A percentile compares a stretch with the other conserved stretches of the same genome.
These are phyloP conservation scores for Sapayoa aenigma DNA, from an alignment of 2,113 vertebrate species.

Conservation along the genomic window DNA sequence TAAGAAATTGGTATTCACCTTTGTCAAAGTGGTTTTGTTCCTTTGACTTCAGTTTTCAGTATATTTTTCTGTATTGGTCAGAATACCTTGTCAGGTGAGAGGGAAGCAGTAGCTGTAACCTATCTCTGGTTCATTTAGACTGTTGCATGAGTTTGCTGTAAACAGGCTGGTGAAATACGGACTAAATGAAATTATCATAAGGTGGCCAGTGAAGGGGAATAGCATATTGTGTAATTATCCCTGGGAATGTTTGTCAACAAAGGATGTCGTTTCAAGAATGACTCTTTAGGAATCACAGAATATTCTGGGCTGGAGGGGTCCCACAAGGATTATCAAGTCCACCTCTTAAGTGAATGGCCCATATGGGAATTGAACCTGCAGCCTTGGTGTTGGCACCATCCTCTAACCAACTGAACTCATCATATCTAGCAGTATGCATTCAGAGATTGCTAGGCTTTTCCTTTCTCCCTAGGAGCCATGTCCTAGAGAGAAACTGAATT, in stretches of 20 bases:
- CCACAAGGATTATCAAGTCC: background rate
- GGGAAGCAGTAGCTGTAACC: background rate
- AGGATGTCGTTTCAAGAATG: background rate
- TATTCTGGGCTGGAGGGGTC: background rate
- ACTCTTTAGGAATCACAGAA: background rate
- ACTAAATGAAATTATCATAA: background rate
- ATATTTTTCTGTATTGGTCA: background rate
- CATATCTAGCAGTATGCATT: background rate
- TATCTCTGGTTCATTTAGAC: background rate
- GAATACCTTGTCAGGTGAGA: background rate
- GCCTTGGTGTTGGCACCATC: background rate
- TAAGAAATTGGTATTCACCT: background rate
- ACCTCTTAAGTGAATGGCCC: background rate
- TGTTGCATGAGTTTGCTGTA: background rate
- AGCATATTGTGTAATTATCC: background rate
- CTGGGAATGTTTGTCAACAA: background rate
- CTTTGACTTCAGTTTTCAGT: background rate
- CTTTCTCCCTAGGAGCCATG: background rate
- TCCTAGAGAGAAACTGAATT: background rate
- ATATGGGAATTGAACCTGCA: background rate
- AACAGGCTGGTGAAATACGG: rapidly evolving
- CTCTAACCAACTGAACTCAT: background rate
- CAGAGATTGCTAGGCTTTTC: background rate
- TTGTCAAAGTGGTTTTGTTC: background rate
- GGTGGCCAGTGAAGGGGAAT: background rate